A percentile compares a stretch with the other conserved stretches of the same genome.
phyloP scores from a whole-genome alignment of 2,888 invertebrate species.

The Melanostoma mellinum region DNA sequence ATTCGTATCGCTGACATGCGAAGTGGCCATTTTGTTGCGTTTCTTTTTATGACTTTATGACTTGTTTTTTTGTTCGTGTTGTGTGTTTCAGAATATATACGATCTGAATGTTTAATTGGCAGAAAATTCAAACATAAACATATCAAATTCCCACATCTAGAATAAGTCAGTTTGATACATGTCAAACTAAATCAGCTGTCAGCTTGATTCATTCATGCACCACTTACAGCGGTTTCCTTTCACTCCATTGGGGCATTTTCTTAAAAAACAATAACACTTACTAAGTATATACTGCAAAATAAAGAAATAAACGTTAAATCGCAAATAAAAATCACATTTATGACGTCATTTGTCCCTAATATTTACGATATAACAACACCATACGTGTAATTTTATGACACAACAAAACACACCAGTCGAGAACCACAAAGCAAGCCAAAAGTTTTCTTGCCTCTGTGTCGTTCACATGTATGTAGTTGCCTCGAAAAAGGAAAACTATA shows the following conservation, averaged over 20 bases:
- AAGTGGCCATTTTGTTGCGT: constrained; percentile 55
- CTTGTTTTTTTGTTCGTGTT: constrained; percentile 4
- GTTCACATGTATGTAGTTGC: constrained; percentile 67
- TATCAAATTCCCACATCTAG: constrained; percentile 22
- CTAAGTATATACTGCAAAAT: constrained; percentile 56
- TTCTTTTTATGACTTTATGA: constrained; percentile 45
- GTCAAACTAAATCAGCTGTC: constrained; percentile 49
- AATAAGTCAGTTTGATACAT: constrained; percentile 43
- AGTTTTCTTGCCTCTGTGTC: constrained; percentile 78
- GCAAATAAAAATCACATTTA: constrained; percentile 80
- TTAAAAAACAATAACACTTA: constrained; percentile 65
- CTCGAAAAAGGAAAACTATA: not conserved
- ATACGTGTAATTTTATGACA: constrained; percentile 63
- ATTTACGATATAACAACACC: constrained; percentile 82
- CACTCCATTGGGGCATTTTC: constrained; percentile 61
- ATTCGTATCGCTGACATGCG: constrained; percentile 53
- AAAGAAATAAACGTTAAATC: constrained; percentile 81
- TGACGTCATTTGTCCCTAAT: constrained; percentile 82
- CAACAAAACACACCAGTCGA: not conserved
- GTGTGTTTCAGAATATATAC: not conserved
- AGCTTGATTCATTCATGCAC: constrained; percentile 20
- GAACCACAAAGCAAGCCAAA: constrained; percentile 75
- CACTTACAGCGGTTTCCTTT: not conserved
- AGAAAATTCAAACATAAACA: constrained; percentile 58
- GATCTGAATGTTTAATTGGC: constrained; percentile 58